Percentiles rank a stretch among this genome's conserved stretches.
phyloP scores from a whole-genome alignment of 2,113 vertebrate species.

The Otocyon megalotis region DNA sequence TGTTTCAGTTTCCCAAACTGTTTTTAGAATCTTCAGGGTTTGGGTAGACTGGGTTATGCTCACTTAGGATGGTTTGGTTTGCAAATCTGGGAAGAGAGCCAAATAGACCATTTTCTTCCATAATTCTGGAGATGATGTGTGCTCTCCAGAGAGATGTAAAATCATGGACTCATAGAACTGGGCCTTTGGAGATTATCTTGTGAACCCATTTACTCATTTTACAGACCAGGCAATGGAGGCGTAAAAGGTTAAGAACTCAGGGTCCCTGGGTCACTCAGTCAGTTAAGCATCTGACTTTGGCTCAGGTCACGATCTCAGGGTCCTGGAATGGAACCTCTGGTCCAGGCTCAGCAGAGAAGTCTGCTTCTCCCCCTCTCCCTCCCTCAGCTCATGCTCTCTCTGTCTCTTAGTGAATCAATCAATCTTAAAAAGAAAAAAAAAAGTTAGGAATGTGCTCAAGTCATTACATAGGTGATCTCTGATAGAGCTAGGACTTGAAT shows the following conservation, averaged over 20 bases:
- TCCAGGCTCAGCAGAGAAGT: not conserved
- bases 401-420: not conserved
- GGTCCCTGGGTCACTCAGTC: not conserved
- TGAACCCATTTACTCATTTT: not conserved
- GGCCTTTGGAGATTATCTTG: not conserved
- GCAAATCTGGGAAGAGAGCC: slow-evolving; percentile 1
- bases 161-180: not conserved
- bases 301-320: not conserved
- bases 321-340: not conserved
- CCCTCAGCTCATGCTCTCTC: not conserved
- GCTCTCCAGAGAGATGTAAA: not conserved
- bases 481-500: not conserved
- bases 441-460: not conserved
- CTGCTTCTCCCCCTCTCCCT: not conserved
- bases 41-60: not conserved
- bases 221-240: not conserved
- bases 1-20: slow-evolving; percentile 18
- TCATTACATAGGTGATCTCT: not conserved
- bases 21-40: slow-evolving; percentile 22
- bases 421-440: not conserved
- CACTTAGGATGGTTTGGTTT: not conserved
- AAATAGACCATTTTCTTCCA: not conserved
- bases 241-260: not conserved
- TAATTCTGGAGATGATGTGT: not conserved
- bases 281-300: not conserved